Base-by-base conservation (phyloP, 2,888 invertebrate genomes). In the Capitulum mitella region DNA sequence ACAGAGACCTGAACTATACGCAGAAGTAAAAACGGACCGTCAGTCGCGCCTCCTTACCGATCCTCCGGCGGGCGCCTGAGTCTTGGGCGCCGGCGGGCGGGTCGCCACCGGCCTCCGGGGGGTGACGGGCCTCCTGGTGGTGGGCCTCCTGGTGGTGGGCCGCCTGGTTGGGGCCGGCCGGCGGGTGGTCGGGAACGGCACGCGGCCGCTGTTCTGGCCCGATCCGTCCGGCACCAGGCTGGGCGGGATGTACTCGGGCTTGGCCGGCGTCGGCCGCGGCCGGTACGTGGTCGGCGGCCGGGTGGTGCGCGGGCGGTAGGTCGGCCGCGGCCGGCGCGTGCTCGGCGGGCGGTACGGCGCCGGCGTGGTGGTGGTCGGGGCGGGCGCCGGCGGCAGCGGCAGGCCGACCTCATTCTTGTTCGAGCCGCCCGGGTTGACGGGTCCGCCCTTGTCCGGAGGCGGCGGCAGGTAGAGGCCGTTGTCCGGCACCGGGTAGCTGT, bases 401-500 rank as follows among this genome's bases (percentile, higher is more conserved):
- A 64, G 32, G 19, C 34, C 19, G 34, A 26, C 6, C 64, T 64
- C 64, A 3, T 12, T 6, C 3, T 64, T 64, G 37, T 70, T 14
- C 22, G 70, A 37, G 34, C 70, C 70, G 37, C 70, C 70, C 19
- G 70, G 70, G 22, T 37, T 70, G 70, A 70, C 26, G 14, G 70
- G 70, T 2, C 70, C 70, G 37, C 70, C 70, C 37, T 70, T 22
- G 37, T 70, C 70, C 16, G 37, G 70, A 16, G 70, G 70, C 70
- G 70, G 70, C 37, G 70, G 70, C 70, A 70, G 70, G 70, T 70
- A 70, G 22, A 70, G 70, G 22, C 70, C 70, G 70, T 70, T 70
- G 70, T 37, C 70, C 3, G 70, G 70, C 34, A 37, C 70, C 5
- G 70, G 70, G 70, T 70, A 70, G 22, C 37, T 70, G 70, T 70